Evolutionary conservation across 1,140 invertebrate species (phyloP), one percentile per base, ranked within the genome.

Genomic region (Cydia pomonella): DNA sequence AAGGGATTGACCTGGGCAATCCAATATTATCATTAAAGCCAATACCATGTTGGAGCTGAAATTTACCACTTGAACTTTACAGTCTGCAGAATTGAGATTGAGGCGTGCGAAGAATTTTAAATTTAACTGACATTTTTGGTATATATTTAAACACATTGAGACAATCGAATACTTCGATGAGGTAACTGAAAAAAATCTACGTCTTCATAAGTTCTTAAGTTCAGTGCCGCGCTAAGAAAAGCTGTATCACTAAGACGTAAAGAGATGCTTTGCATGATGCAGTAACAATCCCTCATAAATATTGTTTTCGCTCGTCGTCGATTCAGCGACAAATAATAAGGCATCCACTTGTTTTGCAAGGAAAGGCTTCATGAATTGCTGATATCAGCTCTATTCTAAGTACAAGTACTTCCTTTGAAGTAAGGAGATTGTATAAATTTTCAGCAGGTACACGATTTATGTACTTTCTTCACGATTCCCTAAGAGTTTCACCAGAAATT

Each of bases 291-390:
- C 64, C 29, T 69, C 64, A 69, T 69, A 69, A 69, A 69, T 69
- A 69, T 69, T 69, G 64, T 73, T 50, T 66, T 27, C 73, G 27
- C 59, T 44, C 6, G 38, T 16, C 72, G 38, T 44, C 27, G 66
- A 71, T 64, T 53, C 69, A 74, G 78, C 76, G 50, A 82, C 79
- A 82, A 79, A 80, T 79, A 79, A 78, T 77, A 76, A 79, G 64
- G 77, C 75, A 79, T 77, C 78, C 76, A 73, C 53, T 82, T 80
- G 72, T 79, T 79, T 71, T 66, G 59, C 29, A 64, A 76, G 64
- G 74, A 73, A 72, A 78, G 75, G 74, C 53, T 82, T 82, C 81
- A 83, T 84, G 84, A 86, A 86, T 84, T 85, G 83, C 83, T 86
- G 82, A 86, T 84, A 80, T 80, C 79, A 78, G 78, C 81, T 80